Base-by-base conservation (phyloP, 2,888 invertebrate species). In the Teleogryllus oceanicus region DNA sequence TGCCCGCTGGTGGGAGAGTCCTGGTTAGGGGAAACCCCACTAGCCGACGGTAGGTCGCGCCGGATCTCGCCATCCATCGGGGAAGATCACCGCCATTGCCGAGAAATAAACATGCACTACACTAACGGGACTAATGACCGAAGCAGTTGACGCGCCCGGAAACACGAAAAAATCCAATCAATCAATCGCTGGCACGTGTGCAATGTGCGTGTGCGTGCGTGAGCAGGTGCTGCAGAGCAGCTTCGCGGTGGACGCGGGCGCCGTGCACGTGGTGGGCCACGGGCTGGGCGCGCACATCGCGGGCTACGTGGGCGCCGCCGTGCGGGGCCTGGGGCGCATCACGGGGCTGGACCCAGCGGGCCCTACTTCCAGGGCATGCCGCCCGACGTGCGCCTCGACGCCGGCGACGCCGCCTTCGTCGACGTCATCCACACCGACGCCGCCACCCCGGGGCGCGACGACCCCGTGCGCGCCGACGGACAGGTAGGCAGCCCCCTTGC, bases 381-480 rank as follows among this genome's bases (percentile, higher is more conserved):
- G n/a, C 83, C 85, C 2, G 83, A 85, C 24, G 89, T 90, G 1
- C 87, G 90, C 76, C 85, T 91, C 16, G 89, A 91, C 84, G 86
- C 87, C 3, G 84, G 85, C 13, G 90, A 90, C 84, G 91, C 91
- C 0, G 84, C 84, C 79, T 90, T 90, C 83, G 91, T 91, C 0
- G 91, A 92, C 85, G 88, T 89, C 77, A 87, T 91, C 50, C 91
- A 91, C 84, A 90, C 91, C 0, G 90, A 91, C 84, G 84, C 85
- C 74, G 77, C 24, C 21, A 8, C 37, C 37, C 37, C 37, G 5
- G 1, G 1, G 8, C 37, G 37, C 37, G 37, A 37, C 5, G 37
- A 37, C 37, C 37, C 37, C 37, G 37, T 8, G 37, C 37, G 37
- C 37, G 37, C 37, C 37, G 37, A 37, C 37, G 37, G 37, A 37